A percentile compares a stretch with the other conserved stretches of the same genome.
Conservation (phyloP, 2,888 invertebrate genomes). For the Gastracanthus pulcherrimus region DNA sequence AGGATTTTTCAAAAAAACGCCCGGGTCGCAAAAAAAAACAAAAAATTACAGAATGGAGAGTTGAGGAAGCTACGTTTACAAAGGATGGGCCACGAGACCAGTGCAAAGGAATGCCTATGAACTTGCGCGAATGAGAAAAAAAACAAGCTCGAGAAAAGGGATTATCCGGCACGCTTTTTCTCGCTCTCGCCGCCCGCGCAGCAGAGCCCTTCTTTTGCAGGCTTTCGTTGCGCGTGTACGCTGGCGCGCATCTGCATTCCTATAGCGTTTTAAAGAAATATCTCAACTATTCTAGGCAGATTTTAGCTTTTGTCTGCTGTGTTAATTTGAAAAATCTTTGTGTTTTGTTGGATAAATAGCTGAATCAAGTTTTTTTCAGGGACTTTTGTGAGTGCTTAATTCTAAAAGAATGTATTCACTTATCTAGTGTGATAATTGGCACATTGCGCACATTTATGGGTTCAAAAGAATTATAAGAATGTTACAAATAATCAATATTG, state of each 20-base stretch:
- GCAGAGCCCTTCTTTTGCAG: not conserved
- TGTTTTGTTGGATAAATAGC: too few species aligned
- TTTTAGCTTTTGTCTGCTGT: too few species aligned
- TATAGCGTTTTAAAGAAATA: not conserved
- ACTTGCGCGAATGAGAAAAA: not conserved
- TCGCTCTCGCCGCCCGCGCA: not conserved
- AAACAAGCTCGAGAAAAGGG: not conserved
- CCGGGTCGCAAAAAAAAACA: not conserved
- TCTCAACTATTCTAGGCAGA: too few species aligned
- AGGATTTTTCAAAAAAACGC: not conserved
- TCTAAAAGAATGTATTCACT: too few species aligned
- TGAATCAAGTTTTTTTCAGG: too few species aligned
- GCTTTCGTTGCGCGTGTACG: not conserved
- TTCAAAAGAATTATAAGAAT: too few species aligned
- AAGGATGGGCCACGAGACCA: not conserved
- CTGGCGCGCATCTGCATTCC: not conserved
- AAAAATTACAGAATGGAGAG: too few species aligned
- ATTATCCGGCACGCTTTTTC: not conserved
- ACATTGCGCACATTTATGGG: too few species aligned
- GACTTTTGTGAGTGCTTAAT: too few species aligned
- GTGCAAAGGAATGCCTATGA: slow-evolving; percentile 2
- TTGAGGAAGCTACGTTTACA: not conserved
- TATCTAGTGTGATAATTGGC: too few species aligned
- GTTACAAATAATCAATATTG: too few species aligned
- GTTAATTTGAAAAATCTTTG: too few species aligned